Conservation (phyloP, 2,888 invertebrate species). For the Spodoptera littoralis region DNA sequence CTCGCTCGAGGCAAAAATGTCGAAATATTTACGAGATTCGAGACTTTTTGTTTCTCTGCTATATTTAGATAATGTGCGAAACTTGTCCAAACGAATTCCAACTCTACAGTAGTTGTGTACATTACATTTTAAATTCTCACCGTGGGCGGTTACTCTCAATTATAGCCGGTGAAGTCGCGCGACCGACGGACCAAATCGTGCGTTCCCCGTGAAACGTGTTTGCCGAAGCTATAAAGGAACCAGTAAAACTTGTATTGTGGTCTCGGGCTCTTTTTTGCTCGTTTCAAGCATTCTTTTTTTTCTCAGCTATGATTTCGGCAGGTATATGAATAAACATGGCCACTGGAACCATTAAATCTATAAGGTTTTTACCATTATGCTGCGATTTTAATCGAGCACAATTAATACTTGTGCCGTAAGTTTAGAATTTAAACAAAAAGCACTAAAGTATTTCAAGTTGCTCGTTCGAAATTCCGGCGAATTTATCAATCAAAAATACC, state of each 20-base stretch:
- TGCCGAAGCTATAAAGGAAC: slow-evolving; percentile 79
- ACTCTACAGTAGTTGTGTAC: slow-evolving; percentile 67
- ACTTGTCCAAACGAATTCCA: slow-evolving; percentile 66
- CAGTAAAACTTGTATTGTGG: slow-evolving; percentile 79
- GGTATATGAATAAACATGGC: slow-evolving; percentile 57
- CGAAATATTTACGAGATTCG: slow-evolving; percentile 81
- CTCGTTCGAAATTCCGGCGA: slow-evolving; percentile 23
- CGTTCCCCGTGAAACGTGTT: slow-evolving; percentile 79
- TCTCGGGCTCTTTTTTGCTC: slow-evolving; percentile 70
- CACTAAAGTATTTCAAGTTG: slow-evolving; percentile 5
- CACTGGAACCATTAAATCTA: slow-evolving; percentile 32
- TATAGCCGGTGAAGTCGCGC: slow-evolving; percentile 60
- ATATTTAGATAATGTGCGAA: slow-evolving; percentile 72
- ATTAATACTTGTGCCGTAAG: slow-evolving; percentile 14
- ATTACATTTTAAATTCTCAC: slow-evolving; percentile 68
- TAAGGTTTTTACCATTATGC: slow-evolving; percentile 25
- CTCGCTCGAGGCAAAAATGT: slow-evolving; percentile 77
- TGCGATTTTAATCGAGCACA: slow-evolving; percentile 30
- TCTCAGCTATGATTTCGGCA: slow-evolving; percentile 57
- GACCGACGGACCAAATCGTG: slow-evolving; percentile 74
- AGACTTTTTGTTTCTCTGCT: slow-evolving; percentile 77
- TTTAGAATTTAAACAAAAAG: slow-evolving; percentile 21
- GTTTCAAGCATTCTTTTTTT: slow-evolving; percentile 57
- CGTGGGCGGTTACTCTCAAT: slow-evolving; percentile 67
- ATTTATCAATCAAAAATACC: slow-evolving; percentile 42